A percentile compares a stretch with the other conserved stretches of the same genome.
phyloP scores from a whole-genome alignment of 1,140 invertebrate genomes.

The Eufriesea mexicana region DNA sequence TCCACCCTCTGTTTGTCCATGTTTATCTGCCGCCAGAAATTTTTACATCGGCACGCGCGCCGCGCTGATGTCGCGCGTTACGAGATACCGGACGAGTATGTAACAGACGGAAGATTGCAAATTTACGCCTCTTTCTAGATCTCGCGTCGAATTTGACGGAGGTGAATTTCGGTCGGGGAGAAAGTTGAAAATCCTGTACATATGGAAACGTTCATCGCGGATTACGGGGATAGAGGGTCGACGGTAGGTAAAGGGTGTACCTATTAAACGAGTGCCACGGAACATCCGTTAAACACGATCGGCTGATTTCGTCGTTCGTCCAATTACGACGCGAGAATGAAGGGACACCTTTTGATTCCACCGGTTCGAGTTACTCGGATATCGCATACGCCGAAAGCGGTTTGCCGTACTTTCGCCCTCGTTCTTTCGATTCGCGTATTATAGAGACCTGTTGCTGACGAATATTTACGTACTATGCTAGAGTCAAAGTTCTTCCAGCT shows the following conservation, averaged over 20 bases:
- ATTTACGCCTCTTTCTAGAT: too few species aligned
- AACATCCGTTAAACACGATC: not conserved
- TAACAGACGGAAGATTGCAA: too few species aligned
- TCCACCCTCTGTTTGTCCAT: not conserved
- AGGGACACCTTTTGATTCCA: not conserved
- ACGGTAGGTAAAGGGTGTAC: too few species aligned
- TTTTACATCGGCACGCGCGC: conserved; percentile 16
- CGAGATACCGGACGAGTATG: too few species aligned
- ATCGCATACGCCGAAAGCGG: not conserved
- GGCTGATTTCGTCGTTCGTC: not conserved
- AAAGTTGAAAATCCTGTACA: too few species aligned
- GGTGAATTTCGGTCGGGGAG: too few species aligned
- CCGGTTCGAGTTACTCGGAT: not conserved
- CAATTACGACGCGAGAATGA: not conserved
- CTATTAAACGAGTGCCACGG: too few species aligned
- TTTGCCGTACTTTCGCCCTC: not conserved
- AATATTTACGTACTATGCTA: conserved; percentile 35
- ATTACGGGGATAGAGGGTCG: too few species aligned
- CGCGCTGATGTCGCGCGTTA: not conserved
- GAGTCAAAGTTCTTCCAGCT: not conserved
- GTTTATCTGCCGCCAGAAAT: conserved; percentile 19
- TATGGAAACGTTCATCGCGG: too few species aligned
- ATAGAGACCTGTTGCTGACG: conserved; percentile 47
- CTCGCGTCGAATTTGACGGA: too few species aligned
- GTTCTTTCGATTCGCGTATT: conserved; percentile 33